Percentiles rank a stretch among this genome's conserved stretches.
These are phyloP conservation scores for Chamaedrilus cognettii DNA, from an alignment of 2,888 invertebrate species.

Conservation along the genomic window DNA sequence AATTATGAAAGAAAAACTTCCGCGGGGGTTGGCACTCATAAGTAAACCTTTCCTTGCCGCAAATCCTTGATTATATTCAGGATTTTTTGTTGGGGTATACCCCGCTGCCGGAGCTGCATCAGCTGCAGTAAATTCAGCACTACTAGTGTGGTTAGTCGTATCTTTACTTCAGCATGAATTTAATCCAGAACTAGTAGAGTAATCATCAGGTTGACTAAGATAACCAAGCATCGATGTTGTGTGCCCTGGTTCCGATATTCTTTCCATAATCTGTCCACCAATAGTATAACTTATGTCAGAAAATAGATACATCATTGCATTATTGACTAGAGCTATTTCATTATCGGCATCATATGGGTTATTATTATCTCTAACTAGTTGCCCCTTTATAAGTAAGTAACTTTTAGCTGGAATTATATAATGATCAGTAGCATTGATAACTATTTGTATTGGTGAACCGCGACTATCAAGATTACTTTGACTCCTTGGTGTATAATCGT, in stretches of 20 bases:
- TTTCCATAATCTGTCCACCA: conserved; percentile 6
- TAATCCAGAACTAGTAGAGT: neutral
- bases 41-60: neutral
- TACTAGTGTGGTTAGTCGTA: neutral
- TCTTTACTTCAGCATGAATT: neutral
- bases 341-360: neutral
- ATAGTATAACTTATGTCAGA: neutral
- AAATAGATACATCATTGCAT: conserved; percentile 6
- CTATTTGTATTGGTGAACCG: neutral
- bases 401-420: neutral
- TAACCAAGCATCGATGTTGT: neutral
- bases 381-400: conserved; percentile 5
- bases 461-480: conserved; percentile 3
- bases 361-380: conserved; percentile 5
- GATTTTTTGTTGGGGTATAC: neutral
- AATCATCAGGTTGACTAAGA: conserved; percentile 5
- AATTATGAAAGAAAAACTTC: conserved; percentile 7
- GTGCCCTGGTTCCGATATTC: neutral
- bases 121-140: neutral
- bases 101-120: neutral
- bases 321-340: conserved; percentile 6
- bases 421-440: neutral
- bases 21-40: neutral
- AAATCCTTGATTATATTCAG: conserved; percentile 4
- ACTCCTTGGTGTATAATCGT: neutral